A percentile compares a stretch with the other conserved stretches of the same genome.
Conservation (phyloP, 2,888 invertebrate species). For the Scrobipalpa costella region DNA sequence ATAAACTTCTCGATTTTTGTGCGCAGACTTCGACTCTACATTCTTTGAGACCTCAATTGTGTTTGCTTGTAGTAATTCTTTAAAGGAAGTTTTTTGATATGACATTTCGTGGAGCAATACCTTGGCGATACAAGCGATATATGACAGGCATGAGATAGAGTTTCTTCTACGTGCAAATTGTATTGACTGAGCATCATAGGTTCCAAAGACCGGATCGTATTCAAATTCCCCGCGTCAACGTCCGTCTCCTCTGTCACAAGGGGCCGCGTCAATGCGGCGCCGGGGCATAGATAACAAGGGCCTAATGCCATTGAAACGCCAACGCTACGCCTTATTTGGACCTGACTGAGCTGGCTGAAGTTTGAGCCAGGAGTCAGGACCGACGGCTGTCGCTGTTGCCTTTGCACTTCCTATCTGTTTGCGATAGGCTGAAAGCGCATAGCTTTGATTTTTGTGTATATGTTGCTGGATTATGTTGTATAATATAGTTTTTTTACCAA, state of each 20-base stretch:
- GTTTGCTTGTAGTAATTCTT: no score
- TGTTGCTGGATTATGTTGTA: no score
- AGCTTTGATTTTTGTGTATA: background rate
- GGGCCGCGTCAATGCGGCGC: conserved; percentile 33
- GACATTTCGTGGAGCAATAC: no score
- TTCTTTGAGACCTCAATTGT: no score
- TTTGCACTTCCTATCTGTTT: conserved; percentile 16
- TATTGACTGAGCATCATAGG: no score
- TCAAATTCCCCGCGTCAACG: conserved; percentile 18
- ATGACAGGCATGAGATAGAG: no score
- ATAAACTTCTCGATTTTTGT: no score
- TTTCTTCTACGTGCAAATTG: no score
- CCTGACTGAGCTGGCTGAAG: conserved; percentile 28
- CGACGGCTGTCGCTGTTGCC: background rate
- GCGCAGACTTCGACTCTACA: no score
- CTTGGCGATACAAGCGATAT: no score
- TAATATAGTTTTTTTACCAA: no score
- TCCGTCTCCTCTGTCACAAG: conserved; percentile 3
- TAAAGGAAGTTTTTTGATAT: no score
- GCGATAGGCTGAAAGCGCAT: background rate
- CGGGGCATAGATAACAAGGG: conserved; percentile 35
- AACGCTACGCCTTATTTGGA: conserved; percentile 40
- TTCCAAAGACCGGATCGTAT: background rate
- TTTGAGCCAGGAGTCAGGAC: conserved; percentile 19
- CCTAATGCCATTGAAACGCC: conserved; percentile 43